Percentiles rank a stretch among this genome's conserved stretches.
These are phyloP conservation scores for Lithobates pipiens DNA, from an alignment of 2,797 vertebrate species.

Conservation along the genomic window DNA sequence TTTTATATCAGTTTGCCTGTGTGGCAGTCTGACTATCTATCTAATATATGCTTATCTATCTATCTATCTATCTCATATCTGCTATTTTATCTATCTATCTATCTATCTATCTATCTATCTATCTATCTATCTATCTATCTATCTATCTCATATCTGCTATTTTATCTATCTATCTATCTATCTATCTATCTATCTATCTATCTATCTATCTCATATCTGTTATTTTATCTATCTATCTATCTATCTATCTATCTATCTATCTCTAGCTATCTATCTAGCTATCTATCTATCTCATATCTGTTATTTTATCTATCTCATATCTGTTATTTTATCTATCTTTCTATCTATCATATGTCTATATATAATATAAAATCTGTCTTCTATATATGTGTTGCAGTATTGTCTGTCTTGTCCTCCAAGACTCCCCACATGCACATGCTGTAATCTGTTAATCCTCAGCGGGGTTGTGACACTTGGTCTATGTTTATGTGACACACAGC, in stretches of 20 bases:
- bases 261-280: background rate
- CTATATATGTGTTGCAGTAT: background rate
- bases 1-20: no score
- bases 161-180: no score
- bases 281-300: no score
- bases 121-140: no score
- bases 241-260: background rate
- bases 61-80: background rate
- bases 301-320: background rate
- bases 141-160: no score
- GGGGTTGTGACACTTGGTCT: slow-evolving; percentile 12
- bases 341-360: background rate
- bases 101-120: no score
- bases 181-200: no score
- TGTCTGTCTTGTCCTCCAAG: no score
- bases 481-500: background rate
- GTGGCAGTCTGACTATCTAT: background rate
- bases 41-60: no score
- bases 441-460: slow-evolving; percentile 28
- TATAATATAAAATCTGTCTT: background rate
- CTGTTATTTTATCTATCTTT: background rate
- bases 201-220: background rate
- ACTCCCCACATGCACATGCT: background rate
- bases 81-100: background rate
- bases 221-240: background rate